phyloP scores from a whole-genome alignment of 2,797 vertebrate species.

The Arctocebus calabarensis region DNA sequence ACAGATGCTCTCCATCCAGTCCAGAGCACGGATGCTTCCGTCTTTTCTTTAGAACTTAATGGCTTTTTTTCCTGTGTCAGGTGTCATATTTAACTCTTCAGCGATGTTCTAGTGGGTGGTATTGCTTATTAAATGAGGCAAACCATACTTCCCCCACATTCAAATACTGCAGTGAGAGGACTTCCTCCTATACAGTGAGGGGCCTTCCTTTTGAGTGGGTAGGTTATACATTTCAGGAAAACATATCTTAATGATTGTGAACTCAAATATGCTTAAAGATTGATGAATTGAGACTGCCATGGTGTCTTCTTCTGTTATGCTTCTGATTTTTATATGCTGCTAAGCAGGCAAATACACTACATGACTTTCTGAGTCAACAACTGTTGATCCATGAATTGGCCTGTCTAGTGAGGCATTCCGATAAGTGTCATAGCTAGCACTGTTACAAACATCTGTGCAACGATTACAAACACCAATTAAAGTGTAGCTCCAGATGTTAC shows the following conservation, averaged over 20 bases:
- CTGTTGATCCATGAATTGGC: background rate
- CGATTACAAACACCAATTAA: conserved; percentile 63
- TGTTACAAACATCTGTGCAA: conserved; percentile 60
- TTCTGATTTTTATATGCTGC: conserved; percentile 31
- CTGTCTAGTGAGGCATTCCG: background rate
- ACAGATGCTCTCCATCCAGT: background rate
- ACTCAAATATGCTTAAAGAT: background rate
- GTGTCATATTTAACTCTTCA: background rate
- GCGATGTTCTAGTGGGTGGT: background rate
- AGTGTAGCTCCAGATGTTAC: conserved; percentile 68
- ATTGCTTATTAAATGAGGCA: background rate
- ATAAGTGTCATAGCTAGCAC: conserved; percentile 54
- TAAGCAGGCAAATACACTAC: background rate
- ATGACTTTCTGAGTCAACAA: conserved; percentile 36
- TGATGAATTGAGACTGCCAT: background rate
- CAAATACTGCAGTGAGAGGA: background rate
- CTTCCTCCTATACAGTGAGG: background rate
- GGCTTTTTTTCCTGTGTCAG: background rate
- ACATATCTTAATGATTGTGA: background rate
- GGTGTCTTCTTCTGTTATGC: background rate
- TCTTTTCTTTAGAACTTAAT: background rate
- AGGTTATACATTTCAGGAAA: background rate
- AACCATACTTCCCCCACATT: background rate
- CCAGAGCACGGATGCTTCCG: background rate
- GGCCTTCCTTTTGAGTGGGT: background rate